These are phyloP conservation scores for Corydoras maculifer DNA, from an alignment of 2,113 vertebrate species.

Conservation along the genomic window DNA sequence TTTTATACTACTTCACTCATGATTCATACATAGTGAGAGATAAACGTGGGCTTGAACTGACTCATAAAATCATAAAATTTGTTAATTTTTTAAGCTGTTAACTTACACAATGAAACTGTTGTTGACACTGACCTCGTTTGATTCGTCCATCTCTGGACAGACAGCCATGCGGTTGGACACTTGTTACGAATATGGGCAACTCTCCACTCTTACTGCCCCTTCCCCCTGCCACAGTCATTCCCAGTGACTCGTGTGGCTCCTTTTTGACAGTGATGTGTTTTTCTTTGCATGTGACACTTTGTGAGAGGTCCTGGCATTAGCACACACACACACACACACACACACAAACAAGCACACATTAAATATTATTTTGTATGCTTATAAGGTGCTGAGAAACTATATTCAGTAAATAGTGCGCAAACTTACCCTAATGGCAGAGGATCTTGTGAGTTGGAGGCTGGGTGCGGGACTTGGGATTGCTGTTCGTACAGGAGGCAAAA, in stretches of 20 bases:
- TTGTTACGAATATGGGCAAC: conserved; percentile 95
- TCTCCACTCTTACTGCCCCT: conserved; percentile 95
- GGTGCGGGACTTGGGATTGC: conserved; percentile 65
- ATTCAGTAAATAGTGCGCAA: neutral
- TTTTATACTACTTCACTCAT: neutral
- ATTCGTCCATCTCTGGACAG: conserved; percentile 89
- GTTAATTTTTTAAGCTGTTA: too few species aligned
- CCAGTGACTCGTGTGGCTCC: conserved; percentile 89
- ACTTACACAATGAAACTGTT: neutral
- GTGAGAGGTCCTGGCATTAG: conserved; percentile 79
- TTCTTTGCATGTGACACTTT: conserved; percentile 92
- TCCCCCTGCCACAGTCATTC: conserved; percentile 96
- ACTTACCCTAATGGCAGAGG: conserved; percentile 67
- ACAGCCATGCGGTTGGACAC: conserved; percentile 92
- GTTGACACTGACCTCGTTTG: conserved; percentile 75
- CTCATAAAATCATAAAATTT: too few species aligned
- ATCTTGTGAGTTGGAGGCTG: conserved; percentile 55
- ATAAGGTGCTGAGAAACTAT: conserved; percentile 8
- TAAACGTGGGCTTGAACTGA: too few species aligned
- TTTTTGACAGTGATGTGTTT: conserved; percentile 96
- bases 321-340: conserved; percentile 2
- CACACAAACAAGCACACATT: conserved; percentile 15
- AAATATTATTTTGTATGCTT: neutral
- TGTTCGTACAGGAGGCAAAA: conserved; percentile 78
- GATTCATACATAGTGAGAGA: too few species aligned